Base-by-base conservation (phyloP, 1,140 invertebrate species). In the Drosophila setifemur region DNA sequence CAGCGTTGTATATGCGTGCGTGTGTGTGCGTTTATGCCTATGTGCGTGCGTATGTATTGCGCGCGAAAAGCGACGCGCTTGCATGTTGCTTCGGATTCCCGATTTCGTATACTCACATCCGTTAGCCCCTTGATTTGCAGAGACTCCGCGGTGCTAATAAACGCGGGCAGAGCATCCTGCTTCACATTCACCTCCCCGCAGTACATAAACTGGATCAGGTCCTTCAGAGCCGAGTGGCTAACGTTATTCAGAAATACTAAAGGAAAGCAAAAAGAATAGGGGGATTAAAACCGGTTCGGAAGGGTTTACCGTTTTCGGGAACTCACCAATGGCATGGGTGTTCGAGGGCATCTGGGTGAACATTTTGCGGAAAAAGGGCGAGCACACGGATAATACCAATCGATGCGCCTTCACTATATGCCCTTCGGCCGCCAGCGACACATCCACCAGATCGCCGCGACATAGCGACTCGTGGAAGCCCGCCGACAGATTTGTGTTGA, bases 151-250 rank as follows among this genome's bases (percentile, higher is more conserved):
- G 95, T 95, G 92, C 95, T 96, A 81, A 97, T 93, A 90, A 97
- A 96, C 54, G 94, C 93, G 57, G 94, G 93, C 89, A 97, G 92
- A 76, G 96, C 95, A 89, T 96, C 95, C 91, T 96, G 95, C 79
- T 94, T 94, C 76, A 96, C 94, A 92, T 96, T 96, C 43, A 96
- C 95, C 92, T 96, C 95, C 69, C 96, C 96, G 91, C 95, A 94
- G 89, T 97, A 97, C 94, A 97, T 96, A 91, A 96, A 97, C 86
- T 95, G 94, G 77, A 97, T 92, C 75, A 96, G 92, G 90, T 95
- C 94, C 91, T 93, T 94, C 77, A 96, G 91, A 69, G 95, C 95
- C 58, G 92, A 91, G 90, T 95, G 94, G 90, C 93, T 93, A 89
- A 96, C 94, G 90, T 96, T 95, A 92, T 96, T 96, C 89, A 97